Base-by-base conservation (phyloP, 2,888 invertebrate genomes). In the Eulithis testata region DNA sequence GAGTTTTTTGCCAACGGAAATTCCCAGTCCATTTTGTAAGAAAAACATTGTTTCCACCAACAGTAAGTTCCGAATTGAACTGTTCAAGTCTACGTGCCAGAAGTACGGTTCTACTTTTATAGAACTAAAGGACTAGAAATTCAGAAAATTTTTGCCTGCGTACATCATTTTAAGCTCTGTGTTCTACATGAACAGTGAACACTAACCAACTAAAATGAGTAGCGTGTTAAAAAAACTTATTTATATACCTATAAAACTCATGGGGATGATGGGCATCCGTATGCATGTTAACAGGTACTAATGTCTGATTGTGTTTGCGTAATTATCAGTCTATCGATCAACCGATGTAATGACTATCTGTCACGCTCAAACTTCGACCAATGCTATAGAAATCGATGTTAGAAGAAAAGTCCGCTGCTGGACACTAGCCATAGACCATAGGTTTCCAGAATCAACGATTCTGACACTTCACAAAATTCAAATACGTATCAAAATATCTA, bases 31-130 rank as follows among this genome's bases (percentile, higher is more conserved):
- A 58, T 58, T 58, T 40, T 40, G 21, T 50, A 50, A 45, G 49
- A 58, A 57, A 57, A 58, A 58, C 58, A 50, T 50, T 47, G 58
- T 47, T 50, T 57, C 57, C 37, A 57, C 14, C 21, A 6, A n/a
- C 21, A 40, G 21, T 11, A 40, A 40, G 47, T 14, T 58, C 4
- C n/a, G 40, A 49, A 58, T 50, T 57, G 47, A 57, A 57, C 47
- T 49, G 47, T 37, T 57, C 58, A 50, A 37, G 49, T 50, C 36
- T 56, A 58, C 49, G 58, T 50, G 58, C 58, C 8, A 3, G 49
- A 12, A 14, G 11, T 11, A 57, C 8, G 11, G 49, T 40, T 49
- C 37, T 40, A 31, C 49, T 49, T 49, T 47, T 7, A 31, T 31
- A 31, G 3, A 31, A 31, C 31, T 31, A 31, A 5, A 31, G 31